phyloP scores from a whole-genome alignment of 2,888 invertebrate species.

The Octodonta nipae region DNA sequence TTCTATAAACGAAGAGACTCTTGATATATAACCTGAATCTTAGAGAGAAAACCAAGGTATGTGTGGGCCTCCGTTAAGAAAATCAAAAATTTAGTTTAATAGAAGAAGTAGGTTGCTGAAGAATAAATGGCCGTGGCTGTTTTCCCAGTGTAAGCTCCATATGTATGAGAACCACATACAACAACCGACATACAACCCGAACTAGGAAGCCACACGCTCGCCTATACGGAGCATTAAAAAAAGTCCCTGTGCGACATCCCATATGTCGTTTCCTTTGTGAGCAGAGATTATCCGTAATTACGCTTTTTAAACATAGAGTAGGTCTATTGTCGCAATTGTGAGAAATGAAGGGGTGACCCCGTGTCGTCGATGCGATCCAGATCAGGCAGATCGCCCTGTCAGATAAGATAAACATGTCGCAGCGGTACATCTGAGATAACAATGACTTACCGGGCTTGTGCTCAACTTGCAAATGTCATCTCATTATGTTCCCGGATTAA shows the following conservation, averaged over 20 bases:
- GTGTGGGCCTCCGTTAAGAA: too few relatives aligned
- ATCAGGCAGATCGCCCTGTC: conserved; percentile 19
- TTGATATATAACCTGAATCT: too few relatives aligned
- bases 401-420: conserved; percentile 33
- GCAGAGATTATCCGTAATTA: conserved; percentile 34
- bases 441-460: conserved; percentile 19
- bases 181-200: too few relatives aligned
- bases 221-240: conserved; percentile 11
- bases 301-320: conserved; percentile 33
- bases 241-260: conserved; percentile 25
- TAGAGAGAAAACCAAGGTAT: too few relatives aligned
- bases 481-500: conserved; percentile 9
- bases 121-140: too few relatives aligned
- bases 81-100: too few relatives aligned
- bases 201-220: too few relatives aligned
- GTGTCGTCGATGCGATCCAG: too few relatives aligned
- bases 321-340: conserved; percentile 32
- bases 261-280: conserved; percentile 31
- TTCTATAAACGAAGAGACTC: too few relatives aligned
- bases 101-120: too few relatives aligned
- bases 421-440: conserved; percentile 16
- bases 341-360: conserved; percentile 31
- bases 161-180: too few relatives aligned
- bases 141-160: too few relatives aligned
- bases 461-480: conserved; percentile 16